Conservation (phyloP, 2,113 vertebrate species). For the Guaruba guarouba region DNA sequence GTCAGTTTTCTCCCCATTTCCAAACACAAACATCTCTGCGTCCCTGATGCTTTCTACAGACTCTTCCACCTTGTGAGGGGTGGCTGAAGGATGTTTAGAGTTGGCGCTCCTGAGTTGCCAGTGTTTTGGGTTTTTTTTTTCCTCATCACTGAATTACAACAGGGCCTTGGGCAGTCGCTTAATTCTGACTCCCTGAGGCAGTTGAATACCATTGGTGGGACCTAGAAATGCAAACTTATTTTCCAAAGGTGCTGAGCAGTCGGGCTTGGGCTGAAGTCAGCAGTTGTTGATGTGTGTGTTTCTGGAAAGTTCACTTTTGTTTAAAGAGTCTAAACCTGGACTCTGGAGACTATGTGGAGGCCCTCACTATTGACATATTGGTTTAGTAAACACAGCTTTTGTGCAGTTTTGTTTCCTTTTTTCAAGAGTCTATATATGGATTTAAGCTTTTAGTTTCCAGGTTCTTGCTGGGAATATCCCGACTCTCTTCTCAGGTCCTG, state of each 20-base stretch:
- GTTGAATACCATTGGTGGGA: not conserved
- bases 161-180: not conserved
- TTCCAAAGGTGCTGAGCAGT: not conserved
- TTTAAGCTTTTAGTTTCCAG: not conserved
- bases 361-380: not conserved
- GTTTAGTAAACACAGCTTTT: not conserved
- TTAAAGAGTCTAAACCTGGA: not conserved
- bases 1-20: not conserved
- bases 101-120: not conserved
- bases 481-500: not conserved
- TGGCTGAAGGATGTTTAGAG: not conserved
- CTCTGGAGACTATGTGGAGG: not conserved
- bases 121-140: not conserved
- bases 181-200: not conserved
- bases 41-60: not conserved
- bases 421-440: not conserved
- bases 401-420: not conserved
- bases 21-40: not conserved
- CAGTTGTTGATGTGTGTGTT: not conserved
- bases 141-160: not conserved
- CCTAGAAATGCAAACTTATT: not conserved
- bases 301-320: not conserved
- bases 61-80: not conserved
- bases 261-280: not conserved
- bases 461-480: not conserved